phyloP scores from a whole-genome alignment of 1,140 invertebrate genomes.

The Conopomorpha cramerella region DNA sequence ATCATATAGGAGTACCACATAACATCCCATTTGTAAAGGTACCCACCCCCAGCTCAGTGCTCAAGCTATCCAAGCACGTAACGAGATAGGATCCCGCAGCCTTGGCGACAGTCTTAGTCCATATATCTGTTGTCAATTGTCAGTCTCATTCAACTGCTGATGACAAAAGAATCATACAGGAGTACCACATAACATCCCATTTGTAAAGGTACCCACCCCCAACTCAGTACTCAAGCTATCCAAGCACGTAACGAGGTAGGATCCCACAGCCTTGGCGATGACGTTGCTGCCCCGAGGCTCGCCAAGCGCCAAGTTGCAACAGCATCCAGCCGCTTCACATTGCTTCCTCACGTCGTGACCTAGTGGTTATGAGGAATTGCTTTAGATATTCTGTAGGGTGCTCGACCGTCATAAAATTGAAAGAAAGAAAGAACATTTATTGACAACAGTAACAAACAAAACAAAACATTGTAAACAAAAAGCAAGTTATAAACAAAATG shows the following conservation, averaged over 20 bases:
- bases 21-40: too few relatives aligned
- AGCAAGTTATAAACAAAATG: too few relatives aligned
- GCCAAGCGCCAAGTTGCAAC: conserved; percentile 48
- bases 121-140: too few relatives aligned
- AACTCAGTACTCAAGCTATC: conserved; percentile 32
- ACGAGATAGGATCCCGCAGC: conserved; percentile 39
- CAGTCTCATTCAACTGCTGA: too few relatives aligned
- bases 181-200: too few relatives aligned
- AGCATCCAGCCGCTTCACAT: conserved; percentile 37
- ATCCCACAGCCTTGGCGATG: conserved; percentile 30
- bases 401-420: background rate
- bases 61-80: conserved; percentile 32
- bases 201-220: conserved; percentile 23
- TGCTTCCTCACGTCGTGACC: conserved; percentile 36
- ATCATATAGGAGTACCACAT: too few relatives aligned
- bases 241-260: conserved; percentile 39
- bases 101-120: too few relatives aligned
- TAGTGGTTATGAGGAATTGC: conserved; percentile 15
- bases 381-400: background rate
- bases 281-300: conserved; percentile 20
- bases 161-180: too few relatives aligned
- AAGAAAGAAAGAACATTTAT: too few relatives aligned
- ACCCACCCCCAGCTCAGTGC: conserved; percentile 36
- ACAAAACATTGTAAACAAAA: too few relatives aligned
- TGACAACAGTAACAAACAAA: too few relatives aligned